These are phyloP conservation scores for Poeciliopsis turneri DNA, from an alignment of 2,797 vertebrate genomes.

Conservation along the genomic window DNA sequence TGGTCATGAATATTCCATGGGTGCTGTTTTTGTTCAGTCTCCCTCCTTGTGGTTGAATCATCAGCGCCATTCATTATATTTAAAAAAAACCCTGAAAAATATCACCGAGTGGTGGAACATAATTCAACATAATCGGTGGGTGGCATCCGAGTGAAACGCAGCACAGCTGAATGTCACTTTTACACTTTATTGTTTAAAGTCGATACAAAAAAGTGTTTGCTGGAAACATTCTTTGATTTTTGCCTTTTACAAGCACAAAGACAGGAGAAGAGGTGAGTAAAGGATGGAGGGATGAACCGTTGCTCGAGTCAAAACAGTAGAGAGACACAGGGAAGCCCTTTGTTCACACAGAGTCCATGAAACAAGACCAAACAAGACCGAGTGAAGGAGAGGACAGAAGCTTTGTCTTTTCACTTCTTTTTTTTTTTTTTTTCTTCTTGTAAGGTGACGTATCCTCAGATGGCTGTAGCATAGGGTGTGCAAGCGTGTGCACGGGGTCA, in stretches of 20 bases:
- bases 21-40: too few species aligned
- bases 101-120: neutral
- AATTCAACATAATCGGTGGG: too few species aligned
- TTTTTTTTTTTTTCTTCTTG: neutral
- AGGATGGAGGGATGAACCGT: constrained; percentile 4
- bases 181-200: constrained; percentile 85
- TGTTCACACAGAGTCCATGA: constrained; percentile 44
- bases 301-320: constrained; percentile 41
- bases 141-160: constrained; percentile 3
- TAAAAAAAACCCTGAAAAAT: neutral
- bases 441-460: constrained; percentile 60
- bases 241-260: constrained; percentile 68
- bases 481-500: constrained; percentile 37
- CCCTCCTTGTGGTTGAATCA: too few species aligned
- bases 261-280: constrained; percentile 31
- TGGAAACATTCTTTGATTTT: constrained; percentile 79
- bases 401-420: neutral
- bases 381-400: constrained; percentile 18
- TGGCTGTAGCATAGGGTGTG: constrained; percentile 34
- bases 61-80: too few species aligned
- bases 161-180: constrained; percentile 51
- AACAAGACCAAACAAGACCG: constrained; percentile 12
- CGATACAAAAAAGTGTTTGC: constrained; percentile 82
- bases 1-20: too few species aligned
- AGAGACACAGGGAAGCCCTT: constrained; percentile 74